These are phyloP conservation scores for Apis florea DNA, from an alignment of 1,140 invertebrate species.

Conservation along the genomic window DNA sequence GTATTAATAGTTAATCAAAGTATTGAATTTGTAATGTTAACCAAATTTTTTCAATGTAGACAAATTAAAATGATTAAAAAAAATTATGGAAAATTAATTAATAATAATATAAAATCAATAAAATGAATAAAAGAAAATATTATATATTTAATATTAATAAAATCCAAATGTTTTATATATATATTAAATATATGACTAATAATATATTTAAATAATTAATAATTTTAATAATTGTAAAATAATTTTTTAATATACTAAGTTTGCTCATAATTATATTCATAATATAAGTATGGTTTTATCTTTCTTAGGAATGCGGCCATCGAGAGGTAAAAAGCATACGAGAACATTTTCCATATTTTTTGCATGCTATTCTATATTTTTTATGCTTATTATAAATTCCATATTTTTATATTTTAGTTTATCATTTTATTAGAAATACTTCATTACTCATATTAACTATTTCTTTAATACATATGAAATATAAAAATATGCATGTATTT, in stretches of 20 bases:
- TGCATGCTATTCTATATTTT: conserved; percentile 65
- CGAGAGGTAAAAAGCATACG: conserved; percentile 81
- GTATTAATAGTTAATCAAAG: conserved; percentile 12
- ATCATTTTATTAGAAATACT: conserved; percentile 4
- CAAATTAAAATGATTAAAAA: not conserved
- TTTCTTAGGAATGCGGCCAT: conserved; percentile 82
- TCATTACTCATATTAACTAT: conserved; percentile 7
- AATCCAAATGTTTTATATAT: conserved; percentile 10
- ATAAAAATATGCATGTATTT: conserved; percentile 30
- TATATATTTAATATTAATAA: not conserved
- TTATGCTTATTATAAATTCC: conserved; percentile 67
- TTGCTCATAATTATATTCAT: conserved; percentile 50
- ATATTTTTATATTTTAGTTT: conserved; percentile 63
- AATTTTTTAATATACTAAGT: conserved; percentile 43
- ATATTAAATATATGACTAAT: not conserved
- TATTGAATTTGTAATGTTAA: conserved; percentile 25
- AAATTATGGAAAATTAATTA: conserved; percentile 27
- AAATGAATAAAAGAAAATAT: not conserved
- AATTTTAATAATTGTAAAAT: conserved; percentile 3
- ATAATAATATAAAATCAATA: no score
- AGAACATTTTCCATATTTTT: conserved; percentile 60
- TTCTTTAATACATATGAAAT: not conserved
- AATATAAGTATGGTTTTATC: conserved; percentile 75
- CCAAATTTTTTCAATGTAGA: not conserved
- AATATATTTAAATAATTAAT: conserved; percentile 8